Evolutionary conservation across 2,797 vertebrate genomes (phyloP), one percentile per base, ranked within the genome.

Genomic region (Bradypodion pumilum): DNA sequence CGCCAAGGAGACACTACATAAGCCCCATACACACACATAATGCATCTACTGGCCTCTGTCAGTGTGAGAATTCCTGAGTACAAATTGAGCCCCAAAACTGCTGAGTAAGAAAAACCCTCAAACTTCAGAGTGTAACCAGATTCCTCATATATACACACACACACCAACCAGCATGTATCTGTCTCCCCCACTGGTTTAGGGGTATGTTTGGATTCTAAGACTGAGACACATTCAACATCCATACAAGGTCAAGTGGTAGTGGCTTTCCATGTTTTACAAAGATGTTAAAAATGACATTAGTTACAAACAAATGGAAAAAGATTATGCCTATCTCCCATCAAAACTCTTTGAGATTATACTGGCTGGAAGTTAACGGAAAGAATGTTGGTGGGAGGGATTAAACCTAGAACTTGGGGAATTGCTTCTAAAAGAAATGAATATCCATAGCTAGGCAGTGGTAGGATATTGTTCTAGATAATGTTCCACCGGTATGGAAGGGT

Each of bases 201-300:
- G 70, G 21, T 19, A 44, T 73, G 49, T 7, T 10, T 52, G 7
- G 16, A 6, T 52, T 56, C 52, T 56, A 3, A 3, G 19, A 23
- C 27, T 46, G 42, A 46, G 5, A 15, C 15, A n/a, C 15, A 56
- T 56, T 56, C 52, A 21, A 21, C 52, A n/a, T 74, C 44, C 27
- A 74, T 21, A 49, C 9, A 74, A 12, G 27, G 7, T 49, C 29
- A 49, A 49, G 21, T 56, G 40, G 46, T 44, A 2, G 21, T 52
- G 16, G 72, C n/a, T 19, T 46, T 74, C 46, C 3, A 15, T n/a
- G n/a, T 29, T 74, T 73, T 40, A 56, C 52, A 56, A 56, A 56
- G 52, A 23, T 5, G 16, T 82, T 81, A 87, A 87, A 79, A 83
- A 86, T 25, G 82, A 62, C 29, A 1, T 73, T 49, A 19, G 5